These are phyloP conservation scores for Chionomys nivalis DNA, from an alignment of 2,113 vertebrate species.

Conservation along the genomic window DNA sequence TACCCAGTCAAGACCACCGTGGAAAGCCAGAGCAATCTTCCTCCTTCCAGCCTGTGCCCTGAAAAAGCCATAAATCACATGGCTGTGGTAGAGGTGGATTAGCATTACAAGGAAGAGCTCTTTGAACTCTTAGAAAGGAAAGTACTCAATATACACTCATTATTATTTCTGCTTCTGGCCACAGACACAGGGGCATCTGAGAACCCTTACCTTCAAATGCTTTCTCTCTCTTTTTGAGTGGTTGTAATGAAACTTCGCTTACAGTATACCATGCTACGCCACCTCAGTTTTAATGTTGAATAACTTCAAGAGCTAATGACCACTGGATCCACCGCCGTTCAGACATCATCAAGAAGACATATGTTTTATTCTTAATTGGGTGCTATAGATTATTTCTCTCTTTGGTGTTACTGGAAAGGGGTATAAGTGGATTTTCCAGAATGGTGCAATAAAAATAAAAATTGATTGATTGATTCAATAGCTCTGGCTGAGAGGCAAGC, in stretches of 20 bases:
- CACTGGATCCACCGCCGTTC: constrained; percentile 56
- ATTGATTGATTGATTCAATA: constrained; percentile 85
- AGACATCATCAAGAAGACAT: constrained; percentile 80
- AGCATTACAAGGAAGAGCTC: constrained; percentile 46
- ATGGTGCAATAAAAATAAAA: constrained; percentile 85
- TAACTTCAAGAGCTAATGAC: constrained; percentile 66
- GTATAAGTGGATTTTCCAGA: constrained; percentile 84
- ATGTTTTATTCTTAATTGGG: constrained; percentile 84
- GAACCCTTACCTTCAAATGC: constrained; percentile 12
- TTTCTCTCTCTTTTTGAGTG: not conserved
- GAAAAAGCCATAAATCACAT: constrained; percentile 71
- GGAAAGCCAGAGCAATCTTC: constrained; percentile 9
- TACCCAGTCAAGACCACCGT: not conserved
- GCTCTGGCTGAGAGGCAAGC: constrained; percentile 71
- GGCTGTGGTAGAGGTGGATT: constrained; percentile 27
- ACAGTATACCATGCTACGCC: not conserved
- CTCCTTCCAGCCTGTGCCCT: not conserved
- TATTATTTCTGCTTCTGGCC: constrained; percentile 61
- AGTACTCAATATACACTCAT: constrained; percentile 43
- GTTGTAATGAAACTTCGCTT: constrained; percentile 46
- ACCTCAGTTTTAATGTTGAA: constrained; percentile 59
- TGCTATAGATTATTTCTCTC: constrained; percentile 82
- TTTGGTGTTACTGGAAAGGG: constrained; percentile 85
- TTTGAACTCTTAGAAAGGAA: constrained; percentile 54
- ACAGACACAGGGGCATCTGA: constrained; percentile 38